Evolutionary conservation across 1,140 invertebrate species (phyloP).

Genomic region (Thalassaphorura encarpata): DNA sequence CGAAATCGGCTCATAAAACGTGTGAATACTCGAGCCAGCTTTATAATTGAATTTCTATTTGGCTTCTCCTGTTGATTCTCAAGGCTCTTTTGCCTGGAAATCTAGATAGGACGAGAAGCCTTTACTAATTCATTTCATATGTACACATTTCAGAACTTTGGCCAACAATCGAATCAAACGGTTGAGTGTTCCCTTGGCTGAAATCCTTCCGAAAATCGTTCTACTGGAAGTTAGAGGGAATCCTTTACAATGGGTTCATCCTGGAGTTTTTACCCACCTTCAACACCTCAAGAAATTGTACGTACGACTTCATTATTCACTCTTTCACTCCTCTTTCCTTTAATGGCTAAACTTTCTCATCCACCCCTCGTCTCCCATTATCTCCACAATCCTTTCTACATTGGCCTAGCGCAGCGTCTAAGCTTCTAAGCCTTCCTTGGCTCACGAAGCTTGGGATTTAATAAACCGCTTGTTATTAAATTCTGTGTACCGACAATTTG

Average conservation of each 20-base stretch:
- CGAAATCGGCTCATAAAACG: too few relatives aligned
- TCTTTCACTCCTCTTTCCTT: background rate
- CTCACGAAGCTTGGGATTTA: too few relatives aligned
- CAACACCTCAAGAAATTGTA: slow-evolving; percentile 26
- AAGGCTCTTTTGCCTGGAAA: background rate
- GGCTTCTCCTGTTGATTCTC: too few relatives aligned
- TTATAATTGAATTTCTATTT: too few relatives aligned
- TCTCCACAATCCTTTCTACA: background rate
- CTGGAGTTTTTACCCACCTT: slow-evolving; percentile 27
- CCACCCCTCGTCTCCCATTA: background rate
- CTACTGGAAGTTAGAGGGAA: slow-evolving; percentile 26
- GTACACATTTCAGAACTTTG: slow-evolving; percentile 20
- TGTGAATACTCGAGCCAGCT: too few relatives aligned
- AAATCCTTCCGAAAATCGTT: slow-evolving; percentile 16
- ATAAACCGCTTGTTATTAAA: too few relatives aligned
- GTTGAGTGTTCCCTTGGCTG: slow-evolving; percentile 23
- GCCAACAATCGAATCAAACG: slow-evolving; percentile 26
- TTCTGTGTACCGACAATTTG: too few relatives aligned
- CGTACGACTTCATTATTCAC: slow-evolving; percentile 3
- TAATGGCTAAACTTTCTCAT: background rate
- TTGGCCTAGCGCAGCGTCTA: too few relatives aligned
- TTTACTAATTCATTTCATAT: background rate
- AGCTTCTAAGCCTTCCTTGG: too few relatives aligned
- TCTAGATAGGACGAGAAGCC: background rate
- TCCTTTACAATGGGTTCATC: slow-evolving; percentile 25